A percentile compares a stretch with the other conserved stretches of the same genome.
phyloP scores from a whole-genome alignment of 1,140 invertebrate genomes.

The Sycophila sp. region DNA sequence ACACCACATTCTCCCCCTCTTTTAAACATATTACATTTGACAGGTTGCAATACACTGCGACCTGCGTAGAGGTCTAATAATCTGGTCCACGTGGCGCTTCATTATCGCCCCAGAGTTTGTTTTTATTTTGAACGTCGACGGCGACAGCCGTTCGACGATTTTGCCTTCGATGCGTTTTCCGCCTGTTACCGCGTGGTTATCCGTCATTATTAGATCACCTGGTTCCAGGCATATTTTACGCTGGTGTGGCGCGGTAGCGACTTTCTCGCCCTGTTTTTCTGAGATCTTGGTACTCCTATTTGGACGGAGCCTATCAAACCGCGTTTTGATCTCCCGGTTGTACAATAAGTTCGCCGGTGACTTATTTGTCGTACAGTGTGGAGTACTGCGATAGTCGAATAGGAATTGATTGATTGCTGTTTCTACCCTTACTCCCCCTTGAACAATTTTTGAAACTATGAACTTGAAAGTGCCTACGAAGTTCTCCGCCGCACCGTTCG shows the following conservation, averaged over 20 bases:
- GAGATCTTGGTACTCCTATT: neutral
- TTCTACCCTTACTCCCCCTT: neutral
- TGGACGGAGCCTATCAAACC: constrained; percentile 6
- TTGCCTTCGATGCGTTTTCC: constrained; percentile 11
- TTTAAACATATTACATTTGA: neutral
- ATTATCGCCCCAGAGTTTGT: constrained; percentile 28
- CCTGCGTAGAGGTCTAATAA: constrained; percentile 41
- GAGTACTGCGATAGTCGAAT: neutral
- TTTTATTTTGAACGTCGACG: constrained; percentile 17
- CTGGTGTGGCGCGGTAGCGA: neutral
- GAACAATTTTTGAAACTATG: neutral
- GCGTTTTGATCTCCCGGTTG: neutral
- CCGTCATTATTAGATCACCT: constrained; percentile 16
- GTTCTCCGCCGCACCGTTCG: no score
- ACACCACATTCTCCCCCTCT: neutral
- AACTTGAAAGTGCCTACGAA: neutral
- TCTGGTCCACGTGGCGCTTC: constrained; percentile 29
- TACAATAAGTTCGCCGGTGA: neutral
- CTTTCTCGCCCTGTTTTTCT: neutral
- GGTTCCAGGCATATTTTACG: constrained; percentile 5
- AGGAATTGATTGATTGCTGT: neutral
- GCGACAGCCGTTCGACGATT: neutral
- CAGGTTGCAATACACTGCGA: neutral
- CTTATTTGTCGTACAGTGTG: neutral
- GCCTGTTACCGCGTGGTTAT: neutral